These are phyloP conservation scores for Sebastes cheni DNA, from an alignment of 2,797 vertebrate genomes.

Conservation along the genomic window DNA sequence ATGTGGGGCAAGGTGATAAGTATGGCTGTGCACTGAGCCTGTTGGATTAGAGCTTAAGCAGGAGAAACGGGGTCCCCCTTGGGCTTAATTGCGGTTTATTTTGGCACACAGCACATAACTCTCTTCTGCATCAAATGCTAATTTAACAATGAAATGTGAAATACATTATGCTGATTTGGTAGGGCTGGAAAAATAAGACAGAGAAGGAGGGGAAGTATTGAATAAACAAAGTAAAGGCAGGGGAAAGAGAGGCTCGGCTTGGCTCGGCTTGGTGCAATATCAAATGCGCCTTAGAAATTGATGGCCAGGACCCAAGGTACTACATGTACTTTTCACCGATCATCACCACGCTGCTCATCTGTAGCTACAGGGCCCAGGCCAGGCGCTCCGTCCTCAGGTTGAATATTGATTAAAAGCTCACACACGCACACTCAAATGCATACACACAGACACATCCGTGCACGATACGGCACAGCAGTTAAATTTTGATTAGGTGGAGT, in stretches of 20 bases:
- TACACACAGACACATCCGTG: slow-evolving; percentile 5
- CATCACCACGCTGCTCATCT: slow-evolving; percentile 55
- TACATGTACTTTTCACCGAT: slow-evolving; percentile 63
- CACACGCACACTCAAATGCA: neutral
- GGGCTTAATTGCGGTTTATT: slow-evolving; percentile 80
- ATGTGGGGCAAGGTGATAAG: slow-evolving; percentile 81
- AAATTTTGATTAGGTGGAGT: slow-evolving; percentile 64
- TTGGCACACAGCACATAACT: slow-evolving; percentile 66
- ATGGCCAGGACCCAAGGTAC: slow-evolving; percentile 56
- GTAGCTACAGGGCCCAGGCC: slow-evolving; percentile 46
- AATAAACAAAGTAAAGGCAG: slow-evolving; percentile 62
- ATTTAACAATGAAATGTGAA: slow-evolving; percentile 76
- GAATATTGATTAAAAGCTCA: slow-evolving; percentile 64
- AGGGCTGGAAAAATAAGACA: slow-evolving; percentile 53
- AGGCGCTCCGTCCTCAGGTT: slow-evolving; percentile 51
- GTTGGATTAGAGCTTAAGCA: slow-evolving; percentile 75
- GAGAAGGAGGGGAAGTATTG: slow-evolving; percentile 38
- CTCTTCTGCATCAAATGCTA: slow-evolving; percentile 76
- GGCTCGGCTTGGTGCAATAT: slow-evolving; percentile 38
- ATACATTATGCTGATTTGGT: slow-evolving; percentile 73
- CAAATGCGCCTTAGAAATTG: slow-evolving; percentile 57
- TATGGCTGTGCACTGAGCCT: slow-evolving; percentile 59
- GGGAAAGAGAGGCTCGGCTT: slow-evolving; percentile 8
- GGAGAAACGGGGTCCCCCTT: slow-evolving; percentile 67
- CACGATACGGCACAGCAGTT: slow-evolving; percentile 46